Conservation (phyloP, 1,140 invertebrate species). For the Dufourea novaeangliae region DNA sequence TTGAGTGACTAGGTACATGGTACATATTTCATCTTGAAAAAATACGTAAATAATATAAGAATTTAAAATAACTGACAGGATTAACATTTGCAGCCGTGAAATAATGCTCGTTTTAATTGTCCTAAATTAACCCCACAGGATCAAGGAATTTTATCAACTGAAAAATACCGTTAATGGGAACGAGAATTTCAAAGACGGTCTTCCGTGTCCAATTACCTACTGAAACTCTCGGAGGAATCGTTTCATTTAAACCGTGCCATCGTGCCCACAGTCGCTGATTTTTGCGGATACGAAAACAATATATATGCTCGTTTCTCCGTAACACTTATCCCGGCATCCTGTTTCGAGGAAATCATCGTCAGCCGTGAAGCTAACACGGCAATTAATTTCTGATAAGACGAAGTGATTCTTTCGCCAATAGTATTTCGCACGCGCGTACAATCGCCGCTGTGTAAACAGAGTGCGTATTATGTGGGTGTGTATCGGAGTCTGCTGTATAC, state of each 20-base stretch:
- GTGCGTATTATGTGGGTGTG: neutral
- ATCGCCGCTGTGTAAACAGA: neutral
- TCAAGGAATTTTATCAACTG: too few species aligned
- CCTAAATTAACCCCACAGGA: too few species aligned
- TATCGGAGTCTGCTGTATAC: too few species aligned
- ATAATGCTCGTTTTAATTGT: too few species aligned
- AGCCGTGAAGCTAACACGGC: constrained; percentile 13
- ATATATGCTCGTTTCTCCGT: constrained; percentile 12
- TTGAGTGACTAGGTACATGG: too few species aligned
- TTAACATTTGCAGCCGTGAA: too few species aligned
- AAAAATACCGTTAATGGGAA: neutral
- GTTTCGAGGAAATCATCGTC: neutral
- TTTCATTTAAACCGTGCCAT: neutral
- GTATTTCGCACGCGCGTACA: neutral
- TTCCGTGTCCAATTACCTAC: neutral
- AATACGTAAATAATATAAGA: too few species aligned
- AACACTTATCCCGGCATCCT: constrained; percentile 25
- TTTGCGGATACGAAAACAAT: constrained; percentile 10
- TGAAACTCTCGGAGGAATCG: neutral
- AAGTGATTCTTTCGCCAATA: neutral
- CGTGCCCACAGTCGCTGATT: neutral
- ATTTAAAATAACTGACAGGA: too few species aligned
- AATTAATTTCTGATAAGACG: constrained; percentile 36
- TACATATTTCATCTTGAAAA: too few species aligned
- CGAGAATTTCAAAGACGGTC: neutral